A percentile compares a stretch with the other conserved stretches of the same genome.
Conservation (phyloP, 2,797 vertebrate species). For the Argentina silus region DNA sequence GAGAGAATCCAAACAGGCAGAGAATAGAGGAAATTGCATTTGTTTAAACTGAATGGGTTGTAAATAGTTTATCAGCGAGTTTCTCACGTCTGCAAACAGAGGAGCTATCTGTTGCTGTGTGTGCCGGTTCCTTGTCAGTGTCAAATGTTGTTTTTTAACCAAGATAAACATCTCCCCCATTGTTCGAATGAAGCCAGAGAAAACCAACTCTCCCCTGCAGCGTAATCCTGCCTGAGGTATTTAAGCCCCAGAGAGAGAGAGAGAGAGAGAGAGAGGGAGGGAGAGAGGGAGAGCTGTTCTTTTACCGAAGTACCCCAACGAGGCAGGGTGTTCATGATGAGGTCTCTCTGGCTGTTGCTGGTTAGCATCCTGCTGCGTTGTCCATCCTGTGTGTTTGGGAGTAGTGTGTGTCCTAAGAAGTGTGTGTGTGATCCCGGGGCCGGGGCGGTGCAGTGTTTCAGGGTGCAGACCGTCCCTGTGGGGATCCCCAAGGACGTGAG, state of each 20-base stretch:
- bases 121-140: slow-evolving; percentile 56
- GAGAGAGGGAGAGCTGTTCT: slow-evolving; percentile 14
- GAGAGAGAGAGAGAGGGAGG: not conserved
- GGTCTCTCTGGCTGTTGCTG: slow-evolving; percentile 40
- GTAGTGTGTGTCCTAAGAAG: slow-evolving; percentile 71
- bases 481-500: slow-evolving; percentile 68
- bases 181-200: slow-evolving; percentile 50
- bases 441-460: slow-evolving; percentile 77
- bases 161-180: slow-evolving; percentile 61
- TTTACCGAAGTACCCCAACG: slow-evolving; percentile 63
- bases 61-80: slow-evolving; percentile 79
- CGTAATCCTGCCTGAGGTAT: slow-evolving; percentile 30
- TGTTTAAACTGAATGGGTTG: slow-evolving; percentile 77
- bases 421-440: slow-evolving; percentile 74
- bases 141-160: slow-evolving; percentile 55
- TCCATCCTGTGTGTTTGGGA: not conserved
- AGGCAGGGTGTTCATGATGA: slow-evolving; percentile 65
- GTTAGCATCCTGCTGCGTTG: slow-evolving; percentile 46
- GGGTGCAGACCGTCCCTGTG: slow-evolving; percentile 67
- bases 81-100: slow-evolving; percentile 75
- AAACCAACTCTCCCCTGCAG: slow-evolving; percentile 27
- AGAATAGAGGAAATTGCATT: slow-evolving; percentile 74
- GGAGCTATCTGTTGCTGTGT: slow-evolving; percentile 3
- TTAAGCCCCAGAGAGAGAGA: slow-evolving; percentile 34
- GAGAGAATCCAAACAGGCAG: slow-evolving; percentile 49